phyloP scores from a whole-genome alignment of 2,797 vertebrate genomes.

The Columba guinea region DNA sequence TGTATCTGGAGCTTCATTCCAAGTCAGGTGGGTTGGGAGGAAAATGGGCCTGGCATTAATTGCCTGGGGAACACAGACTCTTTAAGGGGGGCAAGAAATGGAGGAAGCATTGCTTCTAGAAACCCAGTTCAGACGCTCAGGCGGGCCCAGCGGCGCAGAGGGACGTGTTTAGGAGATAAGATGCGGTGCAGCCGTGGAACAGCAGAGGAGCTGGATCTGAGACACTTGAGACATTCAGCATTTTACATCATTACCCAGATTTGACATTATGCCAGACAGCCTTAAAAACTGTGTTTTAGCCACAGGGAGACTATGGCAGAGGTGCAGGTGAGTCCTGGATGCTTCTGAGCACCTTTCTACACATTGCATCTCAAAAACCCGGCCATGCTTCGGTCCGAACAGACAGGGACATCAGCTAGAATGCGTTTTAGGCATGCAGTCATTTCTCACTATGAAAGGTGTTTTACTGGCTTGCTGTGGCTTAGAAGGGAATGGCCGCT shows the following conservation, averaged over 20 bases:
- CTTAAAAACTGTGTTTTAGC: neutral
- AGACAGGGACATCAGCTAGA: neutral
- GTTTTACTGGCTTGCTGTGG: neutral
- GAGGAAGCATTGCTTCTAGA: neutral
- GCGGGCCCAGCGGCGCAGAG: neutral
- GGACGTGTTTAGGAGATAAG: fast-evolving
- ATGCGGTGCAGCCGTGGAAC: neutral
- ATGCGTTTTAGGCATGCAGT: neutral
- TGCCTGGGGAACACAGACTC: neutral
- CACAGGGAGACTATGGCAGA: neutral
- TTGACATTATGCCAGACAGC: no score
- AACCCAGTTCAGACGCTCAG: neutral
- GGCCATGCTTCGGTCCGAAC: neutral
- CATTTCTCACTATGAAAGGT: neutral
- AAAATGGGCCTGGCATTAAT: neutral
- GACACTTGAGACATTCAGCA: neutral
- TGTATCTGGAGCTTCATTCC: no score
- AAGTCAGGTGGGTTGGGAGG: neutral
- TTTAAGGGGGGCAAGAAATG: fast-evolving
- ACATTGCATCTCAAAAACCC: neutral
- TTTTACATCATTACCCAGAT: neutral
- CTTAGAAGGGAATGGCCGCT: neutral
- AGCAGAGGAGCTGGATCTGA: neutral
- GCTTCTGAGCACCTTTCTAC: neutral
- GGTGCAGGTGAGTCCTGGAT: neutral